These are phyloP conservation scores for Heptranchias perlo DNA, from an alignment of 2,113 vertebrate genomes.

Conservation along the genomic window DNA sequence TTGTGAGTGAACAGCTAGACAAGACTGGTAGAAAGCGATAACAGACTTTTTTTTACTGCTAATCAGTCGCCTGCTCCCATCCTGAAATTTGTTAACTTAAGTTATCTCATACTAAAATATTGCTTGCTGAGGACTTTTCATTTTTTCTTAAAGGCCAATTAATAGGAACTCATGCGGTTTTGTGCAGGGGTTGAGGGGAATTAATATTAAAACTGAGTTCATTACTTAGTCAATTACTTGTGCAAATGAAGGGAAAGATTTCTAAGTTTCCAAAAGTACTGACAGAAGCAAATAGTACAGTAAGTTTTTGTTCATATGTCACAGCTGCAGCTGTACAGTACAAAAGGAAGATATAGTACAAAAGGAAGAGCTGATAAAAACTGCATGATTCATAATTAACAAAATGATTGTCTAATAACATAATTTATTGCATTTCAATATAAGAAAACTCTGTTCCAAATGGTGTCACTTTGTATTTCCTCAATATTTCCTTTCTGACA, in stretches of 20 bases:
- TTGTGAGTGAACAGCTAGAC: no score
- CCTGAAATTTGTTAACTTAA: no score
- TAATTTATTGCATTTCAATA: not conserved
- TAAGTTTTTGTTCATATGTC: not conserved
- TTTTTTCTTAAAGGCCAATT: no score
- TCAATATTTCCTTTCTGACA: not conserved
- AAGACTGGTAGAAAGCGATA: no score
- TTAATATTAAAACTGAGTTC: not conserved
- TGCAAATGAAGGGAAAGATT: not conserved
- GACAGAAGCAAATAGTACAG: no score
- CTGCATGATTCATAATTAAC: not conserved
- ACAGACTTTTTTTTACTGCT: no score
- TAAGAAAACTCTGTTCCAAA: not conserved
- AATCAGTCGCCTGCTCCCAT: no score
- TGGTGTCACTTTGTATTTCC: not conserved
- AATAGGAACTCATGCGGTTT: no score
- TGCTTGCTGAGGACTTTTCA: no score
- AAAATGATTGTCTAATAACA: not conserved
- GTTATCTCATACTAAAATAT: no score
- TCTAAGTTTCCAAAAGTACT: not conserved
- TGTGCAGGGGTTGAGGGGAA: not conserved
- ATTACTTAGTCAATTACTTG: not conserved
- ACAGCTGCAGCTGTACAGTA: not conserved
- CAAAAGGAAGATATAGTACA: no score
- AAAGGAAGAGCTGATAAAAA: not conserved